phyloP scores from a whole-genome alignment of 1,140 invertebrate species.

The Conopomorpha cramerella region DNA sequence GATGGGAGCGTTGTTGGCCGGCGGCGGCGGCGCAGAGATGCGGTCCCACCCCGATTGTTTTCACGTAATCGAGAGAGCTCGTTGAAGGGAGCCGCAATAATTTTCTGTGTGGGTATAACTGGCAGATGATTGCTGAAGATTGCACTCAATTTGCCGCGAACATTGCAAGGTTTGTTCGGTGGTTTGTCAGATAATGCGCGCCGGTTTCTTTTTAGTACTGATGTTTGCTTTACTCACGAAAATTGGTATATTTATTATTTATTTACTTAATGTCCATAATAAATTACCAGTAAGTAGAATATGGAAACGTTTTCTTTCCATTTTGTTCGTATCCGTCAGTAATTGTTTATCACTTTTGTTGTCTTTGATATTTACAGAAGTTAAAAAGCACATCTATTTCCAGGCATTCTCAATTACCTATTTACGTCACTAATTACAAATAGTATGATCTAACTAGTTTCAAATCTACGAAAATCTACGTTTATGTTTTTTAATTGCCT shows the following conservation, averaged over 20 bases:
- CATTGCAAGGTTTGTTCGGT: conserved; percentile 5
- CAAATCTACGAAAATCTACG: no score
- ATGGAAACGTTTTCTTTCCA: not conserved
- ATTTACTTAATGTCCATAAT: no score
- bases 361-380: not conserved
- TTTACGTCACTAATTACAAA: no score
- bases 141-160: conserved; percentile 21
- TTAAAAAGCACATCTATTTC: no score
- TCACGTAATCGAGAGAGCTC: not conserved
- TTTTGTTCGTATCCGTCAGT: not conserved
- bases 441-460: no score
- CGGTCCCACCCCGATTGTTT: no score
- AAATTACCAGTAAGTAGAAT: conserved; percentile 2
- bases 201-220: not conserved
- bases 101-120: not conserved
- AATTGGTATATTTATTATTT: no score
- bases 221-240: not conserved
- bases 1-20: no score
- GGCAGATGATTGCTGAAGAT: conserved; percentile 15
- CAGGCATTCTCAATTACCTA: no score
- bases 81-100: not conserved
- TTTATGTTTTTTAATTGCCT: no score
- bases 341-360: not conserved
- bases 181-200: not conserved
- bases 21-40: no score